Conservation (phyloP, 2,113 vertebrate genomes). For the Recurvirostra avosetta region DNA sequence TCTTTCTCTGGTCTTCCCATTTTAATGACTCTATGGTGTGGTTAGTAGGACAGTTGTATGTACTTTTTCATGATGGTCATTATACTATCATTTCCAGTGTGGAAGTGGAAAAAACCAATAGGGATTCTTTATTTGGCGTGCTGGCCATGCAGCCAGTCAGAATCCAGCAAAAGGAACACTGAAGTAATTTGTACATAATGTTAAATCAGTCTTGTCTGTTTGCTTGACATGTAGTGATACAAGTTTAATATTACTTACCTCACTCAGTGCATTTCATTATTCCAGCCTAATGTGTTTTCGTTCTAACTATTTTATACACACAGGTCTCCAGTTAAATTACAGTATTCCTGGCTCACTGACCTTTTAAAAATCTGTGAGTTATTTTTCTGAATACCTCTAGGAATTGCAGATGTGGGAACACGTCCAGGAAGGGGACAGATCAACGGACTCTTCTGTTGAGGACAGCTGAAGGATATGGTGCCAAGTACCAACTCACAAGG, state of each 20-base stretch:
- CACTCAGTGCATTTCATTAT: not conserved
- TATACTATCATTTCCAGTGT: not conserved
- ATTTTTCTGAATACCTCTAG: not conserved
- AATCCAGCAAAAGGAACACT: fast-evolving
- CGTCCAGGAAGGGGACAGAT: not conserved
- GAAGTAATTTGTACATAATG: not conserved
- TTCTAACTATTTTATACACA: not conserved
- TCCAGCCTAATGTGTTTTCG: not conserved
- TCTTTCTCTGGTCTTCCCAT: not conserved
- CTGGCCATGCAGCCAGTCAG: not conserved
- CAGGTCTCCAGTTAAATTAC: not conserved
- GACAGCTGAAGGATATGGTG: not conserved
- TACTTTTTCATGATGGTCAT: not conserved
- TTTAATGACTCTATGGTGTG: not conserved
- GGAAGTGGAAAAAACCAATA: not conserved
- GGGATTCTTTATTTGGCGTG: not conserved
- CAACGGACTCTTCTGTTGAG: not conserved
- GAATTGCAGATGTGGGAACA: not conserved
- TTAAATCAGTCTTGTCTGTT: not conserved
- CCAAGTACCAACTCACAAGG: not conserved
- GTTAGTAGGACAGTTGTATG: not conserved
- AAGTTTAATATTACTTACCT: not conserved
- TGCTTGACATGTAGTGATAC: not conserved
- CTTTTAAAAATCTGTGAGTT: not conserved
- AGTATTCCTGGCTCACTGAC: not conserved